Conservation (phyloP, 2,113 vertebrate genomes). For the Indicator indicator region DNA sequence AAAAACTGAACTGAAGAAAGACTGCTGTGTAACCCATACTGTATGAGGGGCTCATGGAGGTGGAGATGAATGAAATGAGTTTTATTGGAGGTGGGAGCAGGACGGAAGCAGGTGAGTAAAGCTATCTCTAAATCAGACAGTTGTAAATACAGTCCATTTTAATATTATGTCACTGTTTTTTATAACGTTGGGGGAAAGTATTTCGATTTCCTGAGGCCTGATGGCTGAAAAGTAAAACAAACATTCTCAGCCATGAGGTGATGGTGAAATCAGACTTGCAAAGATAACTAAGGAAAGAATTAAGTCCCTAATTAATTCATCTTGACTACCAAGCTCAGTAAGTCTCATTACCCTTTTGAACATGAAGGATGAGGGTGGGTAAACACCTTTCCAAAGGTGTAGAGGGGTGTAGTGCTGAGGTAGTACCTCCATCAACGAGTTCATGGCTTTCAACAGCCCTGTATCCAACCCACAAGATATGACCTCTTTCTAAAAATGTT, state of each 20-base stretch:
- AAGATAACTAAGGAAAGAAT: neutral
- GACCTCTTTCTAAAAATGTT: conserved; percentile 20
- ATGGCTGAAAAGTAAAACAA: neutral
- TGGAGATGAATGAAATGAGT: conserved; percentile 19
- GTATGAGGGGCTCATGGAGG: neutral
- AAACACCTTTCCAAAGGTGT: neutral
- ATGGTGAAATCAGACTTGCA: neutral
- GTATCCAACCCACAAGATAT: neutral
- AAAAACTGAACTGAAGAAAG: neutral
- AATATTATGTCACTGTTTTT: neutral
- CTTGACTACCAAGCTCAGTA: neutral
- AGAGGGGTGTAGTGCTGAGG: neutral
- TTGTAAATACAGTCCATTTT: conserved; percentile 5
- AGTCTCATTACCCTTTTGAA: neutral
- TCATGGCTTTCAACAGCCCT: neutral
- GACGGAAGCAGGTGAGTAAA: conserved; percentile 13
- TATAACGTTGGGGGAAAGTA: neutral
- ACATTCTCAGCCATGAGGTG: neutral
- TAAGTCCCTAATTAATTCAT: neutral
- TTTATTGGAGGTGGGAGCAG: neutral
- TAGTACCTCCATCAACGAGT: neutral
- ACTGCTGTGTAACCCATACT: neutral
- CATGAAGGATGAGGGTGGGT: neutral
- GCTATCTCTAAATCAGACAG: neutral
- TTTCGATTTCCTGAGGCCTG: neutral